These are phyloP conservation scores for Calliopum simillimum DNA, from an alignment of 2,888 invertebrate species.

Conservation along the genomic window DNA sequence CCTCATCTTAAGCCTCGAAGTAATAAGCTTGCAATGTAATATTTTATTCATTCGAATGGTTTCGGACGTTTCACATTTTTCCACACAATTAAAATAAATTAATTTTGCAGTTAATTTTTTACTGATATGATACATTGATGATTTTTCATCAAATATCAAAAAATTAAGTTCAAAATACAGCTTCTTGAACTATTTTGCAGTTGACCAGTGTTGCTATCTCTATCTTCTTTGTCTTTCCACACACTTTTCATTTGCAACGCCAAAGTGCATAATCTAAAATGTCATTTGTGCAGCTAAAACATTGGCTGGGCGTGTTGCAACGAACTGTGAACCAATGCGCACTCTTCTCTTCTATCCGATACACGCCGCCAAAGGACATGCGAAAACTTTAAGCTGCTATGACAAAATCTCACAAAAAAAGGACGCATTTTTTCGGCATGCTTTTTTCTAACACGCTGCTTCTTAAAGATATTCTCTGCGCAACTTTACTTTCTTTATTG, in stretches of 20 bases:
- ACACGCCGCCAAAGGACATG: not conserved
- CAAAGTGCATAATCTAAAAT: conserved; percentile 41
- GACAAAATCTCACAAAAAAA: conserved; percentile 18
- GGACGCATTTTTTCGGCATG: not conserved
- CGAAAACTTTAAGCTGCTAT: conserved; percentile 13
- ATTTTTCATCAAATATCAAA: no score
- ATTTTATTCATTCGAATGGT: no score
- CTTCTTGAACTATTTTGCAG: no score
- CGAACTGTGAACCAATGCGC: not conserved
- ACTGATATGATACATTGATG: no score
- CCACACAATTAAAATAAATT: no score
- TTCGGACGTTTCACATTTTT: no score
- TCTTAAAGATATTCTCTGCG: not conserved
- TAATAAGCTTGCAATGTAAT: no score
- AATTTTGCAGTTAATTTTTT: no score
- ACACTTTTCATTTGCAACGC: not conserved
- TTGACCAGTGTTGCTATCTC: no score
- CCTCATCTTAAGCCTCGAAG: no score
- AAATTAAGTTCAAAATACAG: no score
- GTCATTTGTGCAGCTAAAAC: conserved; percentile 37
- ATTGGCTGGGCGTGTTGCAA: conserved; percentile 31
- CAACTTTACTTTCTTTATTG: not conserved
- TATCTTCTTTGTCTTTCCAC: no score
- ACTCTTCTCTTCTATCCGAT: not conserved
- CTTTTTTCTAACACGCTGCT: not conserved